These are phyloP conservation scores for Drosophila borealis DNA, from an alignment of 2,888 invertebrate species.

Conservation along the genomic window DNA sequence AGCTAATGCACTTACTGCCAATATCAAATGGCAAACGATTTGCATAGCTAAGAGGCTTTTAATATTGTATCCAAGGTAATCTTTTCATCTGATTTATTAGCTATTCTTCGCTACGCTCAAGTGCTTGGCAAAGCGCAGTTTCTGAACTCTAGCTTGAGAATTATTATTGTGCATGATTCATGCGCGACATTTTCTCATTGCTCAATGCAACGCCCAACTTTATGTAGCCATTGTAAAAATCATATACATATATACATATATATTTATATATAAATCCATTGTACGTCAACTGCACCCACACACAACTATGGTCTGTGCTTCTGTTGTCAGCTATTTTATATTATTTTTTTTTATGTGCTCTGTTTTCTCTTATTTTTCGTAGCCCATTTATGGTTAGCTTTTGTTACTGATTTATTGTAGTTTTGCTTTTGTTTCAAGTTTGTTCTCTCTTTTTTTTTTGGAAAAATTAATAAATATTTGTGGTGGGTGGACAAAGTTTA, in stretches of 20 bases:
- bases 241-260: conserved; percentile 13
- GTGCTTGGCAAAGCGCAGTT: conserved; percentile 17
- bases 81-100: conserved; percentile 46
- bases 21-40: conserved; percentile 2
- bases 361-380: conserved; percentile 9
- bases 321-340: conserved; percentile 35
- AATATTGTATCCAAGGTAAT: conserved; percentile 25
- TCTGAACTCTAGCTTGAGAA: conserved; percentile 21
- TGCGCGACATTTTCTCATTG: conserved; percentile 58
- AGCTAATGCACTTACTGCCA: background rate
- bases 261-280: conserved; percentile 32
- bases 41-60: conserved; percentile 12
- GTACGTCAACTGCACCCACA: conserved; percentile 48
- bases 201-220: conserved; percentile 45
- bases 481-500: conserved; percentile 16
- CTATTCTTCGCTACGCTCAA: conserved; percentile 29
- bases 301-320: conserved; percentile 23
- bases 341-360: conserved; percentile 5
- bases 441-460: background rate
- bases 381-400: conserved; percentile 52
- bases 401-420: conserved; percentile 54
- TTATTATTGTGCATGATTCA: conserved; percentile 45
- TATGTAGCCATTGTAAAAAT: conserved; percentile 37
- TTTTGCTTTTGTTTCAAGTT: conserved; percentile 39
- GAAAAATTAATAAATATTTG: conserved; percentile 11